Evolutionary conservation across 2,113 vertebrate genomes (phyloP).

Genomic region (Rhineura floridana): DNA sequence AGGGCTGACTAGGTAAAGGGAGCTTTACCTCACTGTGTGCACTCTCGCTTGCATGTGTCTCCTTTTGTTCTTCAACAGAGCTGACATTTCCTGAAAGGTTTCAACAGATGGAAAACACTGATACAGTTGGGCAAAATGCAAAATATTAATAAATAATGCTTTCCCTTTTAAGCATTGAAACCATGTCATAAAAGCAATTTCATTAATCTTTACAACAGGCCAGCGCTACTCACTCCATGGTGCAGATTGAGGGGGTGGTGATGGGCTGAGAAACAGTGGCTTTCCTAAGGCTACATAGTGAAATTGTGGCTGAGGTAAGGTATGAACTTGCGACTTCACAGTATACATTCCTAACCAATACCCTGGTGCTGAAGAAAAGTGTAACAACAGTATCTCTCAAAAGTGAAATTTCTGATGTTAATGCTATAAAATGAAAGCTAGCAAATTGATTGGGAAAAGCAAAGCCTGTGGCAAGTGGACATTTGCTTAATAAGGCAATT

Average conservation of each 20-base stretch:
- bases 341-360: neutral
- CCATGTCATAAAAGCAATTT: neutral
- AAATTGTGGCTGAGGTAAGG: neutral
- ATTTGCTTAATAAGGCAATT: constrained; percentile 34
- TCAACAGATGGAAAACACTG: neutral
- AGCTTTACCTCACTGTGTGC: neutral
- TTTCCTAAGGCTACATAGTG: neutral
- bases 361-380: neutral
- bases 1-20: neutral
- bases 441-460: constrained; percentile 14
- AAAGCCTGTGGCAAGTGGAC: neutral
- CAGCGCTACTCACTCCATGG: neutral
- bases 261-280: neutral
- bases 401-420: constrained; percentile 6
- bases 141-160: neutral
- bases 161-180: neutral
- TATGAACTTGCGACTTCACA: accelerated
- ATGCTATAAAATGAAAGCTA: constrained; percentile 14
- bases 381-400: constrained; percentile 2
- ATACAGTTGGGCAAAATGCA: neutral
- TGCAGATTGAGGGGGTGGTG: neutral
- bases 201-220: neutral
- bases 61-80: neutral
- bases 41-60: neutral
- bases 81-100: neutral